Base-by-base conservation (phyloP, 2,888 invertebrate species). In the Habroteleia sp. region DNA sequence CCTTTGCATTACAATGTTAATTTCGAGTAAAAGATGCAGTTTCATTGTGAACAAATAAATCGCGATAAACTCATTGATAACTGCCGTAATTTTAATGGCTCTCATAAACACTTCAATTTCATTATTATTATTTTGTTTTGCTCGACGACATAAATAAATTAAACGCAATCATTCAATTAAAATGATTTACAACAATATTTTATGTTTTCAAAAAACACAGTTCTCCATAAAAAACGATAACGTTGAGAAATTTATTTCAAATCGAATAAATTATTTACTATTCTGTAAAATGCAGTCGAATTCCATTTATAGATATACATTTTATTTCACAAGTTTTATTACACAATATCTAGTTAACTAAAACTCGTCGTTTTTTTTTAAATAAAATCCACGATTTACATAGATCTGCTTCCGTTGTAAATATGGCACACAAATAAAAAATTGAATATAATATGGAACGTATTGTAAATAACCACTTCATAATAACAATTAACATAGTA, bases 21-120 rank as follows among this genome's bases (percentile, higher is more conserved):
- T 73, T 31, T 23, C 23, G 17, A 65, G 52, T 60, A 17, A 60
- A 58, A 56, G n/a, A 16, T 56, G 58, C 58, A 37, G 39, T 27
- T 44, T 44, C 39, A 16, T 29, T 62, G 44, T 60, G 17, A 27
- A 29, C n/a, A 17, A 17, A 17, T 8, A 6, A 37, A 17, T 8
- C 11, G 44, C 44, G 44, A 44, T 44, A 29, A 31, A 46, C 29
- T 25, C 29, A 25, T 39, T 29, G 17, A 54, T 41, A 46, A 37
- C 23, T 35, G 10, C 6, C 27, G 23, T 54, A 39, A 39, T 41
- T 41, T 10, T 25, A 23, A 20, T 52, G 3, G 23, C 17, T 8
- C n/a, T 16, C 13, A 31, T 17, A 8, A 6, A 20, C 31, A 20
- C 16, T 25, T 33, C 39, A 39, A 39, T n/a, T n/a, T n/a, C n/a